These are phyloP conservation scores for Neodontobutis hainanensis DNA, from an alignment of 2,113 vertebrate genomes.

Conservation along the genomic window DNA sequence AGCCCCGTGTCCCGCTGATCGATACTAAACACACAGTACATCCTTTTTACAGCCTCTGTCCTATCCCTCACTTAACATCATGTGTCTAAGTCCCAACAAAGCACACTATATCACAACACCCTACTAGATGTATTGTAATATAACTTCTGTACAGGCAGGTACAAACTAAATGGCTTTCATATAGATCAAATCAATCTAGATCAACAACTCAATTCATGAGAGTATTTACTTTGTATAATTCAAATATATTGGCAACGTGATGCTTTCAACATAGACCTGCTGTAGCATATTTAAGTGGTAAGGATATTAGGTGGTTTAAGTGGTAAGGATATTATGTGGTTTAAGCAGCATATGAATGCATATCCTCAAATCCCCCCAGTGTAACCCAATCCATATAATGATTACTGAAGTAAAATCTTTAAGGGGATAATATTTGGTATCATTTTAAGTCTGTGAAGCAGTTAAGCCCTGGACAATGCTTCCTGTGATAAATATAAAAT, in stretches of 20 bases:
- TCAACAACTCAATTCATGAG: conserved; percentile 17
- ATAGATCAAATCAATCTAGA: not conserved
- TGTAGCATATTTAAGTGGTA: conserved; percentile 1
- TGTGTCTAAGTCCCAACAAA: not conserved
- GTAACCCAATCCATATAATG: conserved; percentile 32
- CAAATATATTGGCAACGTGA: conserved; percentile 14
- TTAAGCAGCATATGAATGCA: conserved; percentile 44
- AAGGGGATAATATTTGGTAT: conserved; percentile 21
- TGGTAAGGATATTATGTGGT: conserved; percentile 32
- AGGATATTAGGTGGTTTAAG: conserved; percentile 40
- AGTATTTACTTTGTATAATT: not conserved
- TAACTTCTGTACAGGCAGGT: too few species aligned
- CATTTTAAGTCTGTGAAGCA: conserved; percentile 21
- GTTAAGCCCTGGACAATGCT: conserved; percentile 47
- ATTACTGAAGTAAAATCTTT: conserved; percentile 32
- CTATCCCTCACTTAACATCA: not conserved
- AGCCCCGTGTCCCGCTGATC: conserved; percentile 66
- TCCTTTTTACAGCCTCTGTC: conserved; percentile 43
- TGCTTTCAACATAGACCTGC: conserved; percentile 20
- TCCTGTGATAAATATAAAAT: conserved; percentile 24
- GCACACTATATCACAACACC: too few species aligned
- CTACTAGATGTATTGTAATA: too few species aligned
- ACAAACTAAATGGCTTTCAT: too few species aligned
- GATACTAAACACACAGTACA: conserved; percentile 60
- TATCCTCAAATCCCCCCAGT: conserved; percentile 45